A percentile compares a stretch with the other conserved stretches of the same genome.
These are phyloP conservation scores for Therioaphis trifolii DNA, from an alignment of 2,888 invertebrate species.

Conservation along the genomic window DNA sequence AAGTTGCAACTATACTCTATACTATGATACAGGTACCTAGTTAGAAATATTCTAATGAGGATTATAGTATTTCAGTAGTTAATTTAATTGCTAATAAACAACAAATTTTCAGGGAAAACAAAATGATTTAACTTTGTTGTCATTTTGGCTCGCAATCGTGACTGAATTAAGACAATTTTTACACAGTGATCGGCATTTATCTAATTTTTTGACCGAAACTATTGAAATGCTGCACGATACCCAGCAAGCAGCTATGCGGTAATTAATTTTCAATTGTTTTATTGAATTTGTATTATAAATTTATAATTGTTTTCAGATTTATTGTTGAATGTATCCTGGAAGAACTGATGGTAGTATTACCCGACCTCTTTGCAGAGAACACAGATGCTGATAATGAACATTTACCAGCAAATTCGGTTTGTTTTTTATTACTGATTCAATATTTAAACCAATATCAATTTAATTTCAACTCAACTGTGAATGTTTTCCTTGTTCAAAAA, in stretches of 20 bases:
- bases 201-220: constrained; percentile 90
- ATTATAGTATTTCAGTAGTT: constrained; percentile 27
- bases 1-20: constrained; percentile 89
- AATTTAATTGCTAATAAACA: background rate
- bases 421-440: background rate
- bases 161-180: constrained; percentile 96
- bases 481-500: too few species aligned
- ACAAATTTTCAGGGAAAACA: constrained; percentile 77
- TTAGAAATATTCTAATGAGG: background rate
- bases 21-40: constrained; percentile 80
- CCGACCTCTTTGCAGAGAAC: constrained; percentile 81
- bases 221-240: constrained; percentile 94
- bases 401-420: constrained; percentile 75
- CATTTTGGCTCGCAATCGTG: constrained; percentile 98
- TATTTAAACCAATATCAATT: background rate
- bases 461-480: background rate
- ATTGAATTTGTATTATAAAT: background rate
- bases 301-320: constrained; percentile 66
- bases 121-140: constrained; percentile 85
- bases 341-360: constrained; percentile 85
- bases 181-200: constrained; percentile 93
- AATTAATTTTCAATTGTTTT: constrained; percentile 67
- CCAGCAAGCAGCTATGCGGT: constrained; percentile 90
- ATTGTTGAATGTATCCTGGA: constrained; percentile 71
- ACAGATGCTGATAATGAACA: constrained; percentile 76